phyloP scores from a whole-genome alignment of 2,888 invertebrate genomes.

The Lymantria monacha region DNA sequence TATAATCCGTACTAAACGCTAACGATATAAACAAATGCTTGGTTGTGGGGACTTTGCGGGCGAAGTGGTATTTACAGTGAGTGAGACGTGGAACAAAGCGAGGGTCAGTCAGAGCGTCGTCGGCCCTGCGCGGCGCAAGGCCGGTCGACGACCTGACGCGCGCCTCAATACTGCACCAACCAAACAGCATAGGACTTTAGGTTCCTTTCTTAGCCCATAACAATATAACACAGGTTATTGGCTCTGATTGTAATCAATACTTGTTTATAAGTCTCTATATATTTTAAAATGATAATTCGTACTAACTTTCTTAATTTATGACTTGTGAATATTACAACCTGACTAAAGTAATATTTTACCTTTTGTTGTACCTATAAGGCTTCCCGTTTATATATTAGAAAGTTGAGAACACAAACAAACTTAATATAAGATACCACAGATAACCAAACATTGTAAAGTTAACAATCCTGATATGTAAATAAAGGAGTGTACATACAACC shows the following conservation, averaged over 20 bases:
- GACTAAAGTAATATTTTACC: too few species aligned
- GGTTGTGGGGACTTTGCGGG: constrained; percentile 38
- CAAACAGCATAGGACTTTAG: constrained; percentile 48
- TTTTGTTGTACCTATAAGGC: too few species aligned
- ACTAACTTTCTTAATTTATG: background rate
- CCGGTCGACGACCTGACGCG: constrained; percentile 76
- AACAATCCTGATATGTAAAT: constrained; percentile 4
- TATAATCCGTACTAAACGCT: constrained; percentile 14
- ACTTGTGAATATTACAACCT: too few species aligned
- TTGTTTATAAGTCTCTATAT: background rate
- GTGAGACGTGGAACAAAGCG: constrained; percentile 54
- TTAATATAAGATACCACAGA: constrained; percentile 6
- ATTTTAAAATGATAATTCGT: too few species aligned
- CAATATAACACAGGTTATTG: constrained; percentile 19
- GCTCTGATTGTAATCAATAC: constrained; percentile 8
- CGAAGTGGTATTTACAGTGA: constrained; percentile 40
- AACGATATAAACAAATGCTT: constrained; percentile 39
- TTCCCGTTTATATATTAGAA: too few species aligned
- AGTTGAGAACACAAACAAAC: too few species aligned
- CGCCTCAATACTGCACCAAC: constrained; percentile 50
- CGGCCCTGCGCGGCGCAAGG: constrained; percentile 75
- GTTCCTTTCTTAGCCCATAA: constrained; percentile 43
- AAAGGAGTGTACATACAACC: background rate
- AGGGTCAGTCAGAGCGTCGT: constrained; percentile 63
- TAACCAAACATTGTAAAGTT: constrained; percentile 9